Evolutionary conservation across 2,797 vertebrate genomes (phyloP).

Genomic region (Petrocephalus schoutedeni): DNA sequence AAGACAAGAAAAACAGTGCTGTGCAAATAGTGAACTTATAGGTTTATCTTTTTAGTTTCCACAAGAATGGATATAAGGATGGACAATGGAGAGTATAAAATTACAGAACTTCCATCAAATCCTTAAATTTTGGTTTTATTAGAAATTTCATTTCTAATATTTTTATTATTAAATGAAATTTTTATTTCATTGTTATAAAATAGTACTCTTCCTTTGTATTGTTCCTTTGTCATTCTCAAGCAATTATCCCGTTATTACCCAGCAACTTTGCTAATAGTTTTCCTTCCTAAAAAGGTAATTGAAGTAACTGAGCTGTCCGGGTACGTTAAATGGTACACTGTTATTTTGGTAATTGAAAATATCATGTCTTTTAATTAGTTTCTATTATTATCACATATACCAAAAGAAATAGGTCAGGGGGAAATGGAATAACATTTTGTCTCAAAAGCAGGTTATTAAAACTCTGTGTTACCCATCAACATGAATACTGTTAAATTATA

Average conservation of each 20-base stretch:
- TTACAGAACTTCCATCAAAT: not conserved
- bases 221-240: not conserved
- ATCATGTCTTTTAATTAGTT: conserved; percentile 16
- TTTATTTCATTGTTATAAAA: not conserved
- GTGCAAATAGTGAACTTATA: conserved; percentile 30
- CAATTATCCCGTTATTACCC: conserved; percentile 1
- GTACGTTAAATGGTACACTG: not conserved
- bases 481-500: not conserved
- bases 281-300: conserved; percentile 7
- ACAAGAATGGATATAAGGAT: not conserved
- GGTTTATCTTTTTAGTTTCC: not conserved
- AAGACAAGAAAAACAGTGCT: conserved; percentile 34
- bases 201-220: not conserved
- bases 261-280: conserved; percentile 21
- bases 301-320: conserved; percentile 5
- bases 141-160: not conserved
- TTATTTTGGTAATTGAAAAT: conserved; percentile 15
- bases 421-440: conserved; percentile 28
- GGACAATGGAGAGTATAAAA: not conserved
- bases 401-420: conserved; percentile 4
- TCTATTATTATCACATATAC: not conserved
- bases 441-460: conserved; percentile 7
- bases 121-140: not conserved
- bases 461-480: not conserved
- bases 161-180: not conserved